Evolutionary conservation across 2,888 invertebrate genomes (phyloP).

Genomic region (Glyphotaelius pellucidus): DNA sequence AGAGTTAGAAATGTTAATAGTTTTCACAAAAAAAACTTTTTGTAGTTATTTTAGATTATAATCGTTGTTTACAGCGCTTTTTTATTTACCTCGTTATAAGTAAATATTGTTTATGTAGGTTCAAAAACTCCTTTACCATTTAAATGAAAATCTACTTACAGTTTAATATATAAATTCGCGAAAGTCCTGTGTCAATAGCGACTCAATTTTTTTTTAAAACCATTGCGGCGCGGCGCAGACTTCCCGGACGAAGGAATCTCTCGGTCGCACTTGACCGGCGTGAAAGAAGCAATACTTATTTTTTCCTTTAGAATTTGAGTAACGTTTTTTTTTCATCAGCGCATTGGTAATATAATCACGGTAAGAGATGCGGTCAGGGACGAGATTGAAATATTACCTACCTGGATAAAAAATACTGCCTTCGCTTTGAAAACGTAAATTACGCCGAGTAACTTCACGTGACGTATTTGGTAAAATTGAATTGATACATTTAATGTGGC

Average conservation of each 20-base stretch:
- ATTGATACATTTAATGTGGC: too few species aligned
- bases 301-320: constrained; percentile 18
- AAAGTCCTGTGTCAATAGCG: not conserved
- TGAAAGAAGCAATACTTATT: constrained; percentile 21
- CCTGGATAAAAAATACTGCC: not conserved
- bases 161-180: not conserved
- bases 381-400: not conserved
- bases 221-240: constrained; percentile 22
- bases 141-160: not conserved
- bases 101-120: too few species aligned
- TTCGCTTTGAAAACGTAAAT: not conserved
- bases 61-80: too few species aligned
- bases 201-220: constrained; percentile 16
- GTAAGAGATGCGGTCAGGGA: constrained; percentile 1
- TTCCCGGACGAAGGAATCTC: constrained; percentile 19
- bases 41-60: too few species aligned
- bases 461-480: too few species aligned
- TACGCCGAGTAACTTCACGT: not conserved
- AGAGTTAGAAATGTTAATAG: too few species aligned
- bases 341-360: constrained; percentile 26
- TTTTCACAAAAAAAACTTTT: too few species aligned
- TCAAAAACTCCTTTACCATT: not conserved
- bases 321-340: constrained; percentile 29
- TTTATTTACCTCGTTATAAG: too few species aligned
- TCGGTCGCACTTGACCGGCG: constrained; percentile 37